phyloP scores from a whole-genome alignment of 2,888 invertebrate species.

The Nomada fucata region DNA sequence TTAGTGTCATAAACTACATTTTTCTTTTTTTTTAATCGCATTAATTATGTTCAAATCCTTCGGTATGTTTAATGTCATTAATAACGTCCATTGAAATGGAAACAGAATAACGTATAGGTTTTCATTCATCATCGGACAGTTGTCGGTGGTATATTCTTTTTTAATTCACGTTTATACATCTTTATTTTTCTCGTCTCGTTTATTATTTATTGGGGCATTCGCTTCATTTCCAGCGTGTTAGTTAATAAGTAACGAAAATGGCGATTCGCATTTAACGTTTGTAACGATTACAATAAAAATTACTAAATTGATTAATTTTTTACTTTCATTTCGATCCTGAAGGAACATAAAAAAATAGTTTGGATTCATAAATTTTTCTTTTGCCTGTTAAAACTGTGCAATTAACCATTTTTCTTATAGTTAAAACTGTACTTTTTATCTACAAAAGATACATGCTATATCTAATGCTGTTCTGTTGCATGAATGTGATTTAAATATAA shows the following conservation, averaged over 20 bases:
- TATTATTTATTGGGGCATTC: conserved; percentile 58
- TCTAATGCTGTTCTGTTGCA: not conserved
- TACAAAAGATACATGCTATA: not conserved
- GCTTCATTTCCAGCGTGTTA: conserved; percentile 55
- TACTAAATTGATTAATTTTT: conserved; percentile 52
- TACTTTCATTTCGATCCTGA: conserved; percentile 33
- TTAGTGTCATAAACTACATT: conserved; percentile 12
- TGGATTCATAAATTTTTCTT: not conserved
- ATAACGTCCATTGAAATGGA: not conserved
- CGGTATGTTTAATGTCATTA: not conserved
- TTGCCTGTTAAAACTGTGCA: not conserved
- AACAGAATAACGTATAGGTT: not conserved
- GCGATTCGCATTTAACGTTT: conserved; percentile 59
- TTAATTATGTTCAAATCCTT: conserved; percentile 26
- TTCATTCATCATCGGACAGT: not conserved
- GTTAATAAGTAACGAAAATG: conserved; percentile 48
- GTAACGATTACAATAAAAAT: conserved; percentile 60
- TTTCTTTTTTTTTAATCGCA: conserved; percentile 5
- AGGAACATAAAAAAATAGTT: not conserved
- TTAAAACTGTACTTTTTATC: not conserved
- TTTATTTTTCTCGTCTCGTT: conserved; percentile 26
- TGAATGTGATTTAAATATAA: not conserved
- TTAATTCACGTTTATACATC: conserved; percentile 7
- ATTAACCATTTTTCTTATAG: not conserved
- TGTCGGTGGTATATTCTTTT: conserved; percentile 4